These are phyloP conservation scores for Setipinna tenuifilis DNA, from an alignment of 2,797 vertebrate genomes.

Conservation along the genomic window DNA sequence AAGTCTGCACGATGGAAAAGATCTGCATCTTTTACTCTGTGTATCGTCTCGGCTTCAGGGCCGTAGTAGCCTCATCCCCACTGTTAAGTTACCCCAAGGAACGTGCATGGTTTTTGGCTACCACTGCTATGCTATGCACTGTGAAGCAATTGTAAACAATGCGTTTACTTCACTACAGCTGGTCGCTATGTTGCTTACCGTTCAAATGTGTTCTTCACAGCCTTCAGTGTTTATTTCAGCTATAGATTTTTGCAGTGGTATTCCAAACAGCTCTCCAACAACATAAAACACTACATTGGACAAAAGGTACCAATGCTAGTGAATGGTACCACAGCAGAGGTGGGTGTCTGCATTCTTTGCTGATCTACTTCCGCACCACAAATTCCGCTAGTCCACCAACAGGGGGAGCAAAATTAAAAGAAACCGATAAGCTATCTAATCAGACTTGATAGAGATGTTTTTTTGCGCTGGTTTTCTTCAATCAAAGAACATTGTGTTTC, in stretches of 20 bases:
- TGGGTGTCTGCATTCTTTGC: not conserved
- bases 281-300: not conserved
- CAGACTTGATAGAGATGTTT: too few relatives aligned
- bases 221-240: not conserved
- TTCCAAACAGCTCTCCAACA: not conserved
- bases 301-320: not conserved
- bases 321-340: not conserved
- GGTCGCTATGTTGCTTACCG: not conserved
- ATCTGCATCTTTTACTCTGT: not conserved
- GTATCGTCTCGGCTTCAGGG: not conserved
- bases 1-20: not conserved
- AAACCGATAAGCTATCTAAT: too few relatives aligned
- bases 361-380: slow-evolving; percentile 10
- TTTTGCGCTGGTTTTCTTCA: too few relatives aligned
- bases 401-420: not conserved
- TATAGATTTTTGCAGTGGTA: not conserved
- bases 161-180: not conserved
- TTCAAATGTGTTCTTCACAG: not conserved
- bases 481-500: too few relatives aligned
- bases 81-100: not conserved
- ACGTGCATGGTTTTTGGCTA: slow-evolving; percentile 1
- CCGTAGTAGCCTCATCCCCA: not conserved
- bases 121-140: not conserved
- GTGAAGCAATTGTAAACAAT: slow-evolving; percentile 1
- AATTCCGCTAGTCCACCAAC: not conserved